Conservation (phyloP, 1,140 invertebrate species). For the Chrysoperla carnea region DNA sequence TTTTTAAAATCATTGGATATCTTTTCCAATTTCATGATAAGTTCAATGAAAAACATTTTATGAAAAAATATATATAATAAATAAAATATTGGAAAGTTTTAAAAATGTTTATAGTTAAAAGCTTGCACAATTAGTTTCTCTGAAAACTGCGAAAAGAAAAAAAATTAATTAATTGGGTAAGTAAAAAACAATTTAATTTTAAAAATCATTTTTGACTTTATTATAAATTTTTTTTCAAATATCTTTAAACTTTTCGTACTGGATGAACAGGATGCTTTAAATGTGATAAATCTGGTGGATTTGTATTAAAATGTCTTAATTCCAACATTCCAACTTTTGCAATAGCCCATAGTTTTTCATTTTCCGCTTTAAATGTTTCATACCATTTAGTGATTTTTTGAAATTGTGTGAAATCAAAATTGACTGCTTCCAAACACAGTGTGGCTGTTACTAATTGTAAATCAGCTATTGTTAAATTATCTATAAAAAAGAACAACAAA, state of each 20-base stretch:
- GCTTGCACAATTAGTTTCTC: too few relatives aligned
- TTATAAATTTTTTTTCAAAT: too few relatives aligned
- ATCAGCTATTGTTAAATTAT: slow-evolving; percentile 54
- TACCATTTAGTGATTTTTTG: slow-evolving; percentile 44
- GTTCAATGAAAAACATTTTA: too few relatives aligned
- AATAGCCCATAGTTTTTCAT: slow-evolving; percentile 49
- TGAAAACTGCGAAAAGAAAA: too few relatives aligned
- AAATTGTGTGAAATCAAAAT: slow-evolving; percentile 41
- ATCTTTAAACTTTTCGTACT: slow-evolving; percentile 23
- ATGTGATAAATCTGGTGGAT: slow-evolving; percentile 45
- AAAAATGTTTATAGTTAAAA: too few relatives aligned
- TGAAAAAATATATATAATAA: too few relatives aligned
- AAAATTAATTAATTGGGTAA: too few relatives aligned
- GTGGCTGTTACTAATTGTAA: slow-evolving; percentile 48
- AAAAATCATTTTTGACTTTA: slow-evolving; percentile 2
- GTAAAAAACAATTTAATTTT: too few relatives aligned
- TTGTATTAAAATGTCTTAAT: slow-evolving; percentile 39
- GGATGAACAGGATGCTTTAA: slow-evolving; percentile 55
- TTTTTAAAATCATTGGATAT: too few relatives aligned
- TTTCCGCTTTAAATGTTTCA: slow-evolving; percentile 39
- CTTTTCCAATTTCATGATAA: too few relatives aligned
- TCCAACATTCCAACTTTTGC: slow-evolving; percentile 43
- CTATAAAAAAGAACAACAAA: slow-evolving; percentile 11
- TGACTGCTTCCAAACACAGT: slow-evolving; percentile 50
- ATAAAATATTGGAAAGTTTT: too few relatives aligned